Evolutionary conservation across 2,797 vertebrate species (phyloP).

Genomic region (Chiroxiphia lanceolata): DNA sequence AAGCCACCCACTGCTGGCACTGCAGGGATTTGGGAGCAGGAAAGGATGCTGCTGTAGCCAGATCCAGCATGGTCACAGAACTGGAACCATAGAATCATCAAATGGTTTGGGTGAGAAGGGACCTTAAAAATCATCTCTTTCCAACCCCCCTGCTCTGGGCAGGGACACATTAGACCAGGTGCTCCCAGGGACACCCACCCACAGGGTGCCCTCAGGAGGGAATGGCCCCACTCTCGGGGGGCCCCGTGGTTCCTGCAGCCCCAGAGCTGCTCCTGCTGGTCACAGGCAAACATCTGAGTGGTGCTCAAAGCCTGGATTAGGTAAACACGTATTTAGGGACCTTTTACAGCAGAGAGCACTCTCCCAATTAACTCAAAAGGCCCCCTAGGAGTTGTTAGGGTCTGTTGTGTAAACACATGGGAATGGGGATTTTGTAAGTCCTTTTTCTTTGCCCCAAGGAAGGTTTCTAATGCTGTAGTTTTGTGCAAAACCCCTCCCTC

Average conservation of each 20-base stretch:
- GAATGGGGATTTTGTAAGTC: constrained; percentile 10
- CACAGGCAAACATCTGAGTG: background rate
- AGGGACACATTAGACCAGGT: fast-evolving
- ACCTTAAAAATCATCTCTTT: background rate
- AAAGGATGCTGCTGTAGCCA: background rate
- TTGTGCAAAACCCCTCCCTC: background rate
- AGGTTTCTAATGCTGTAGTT: constrained; percentile 37
- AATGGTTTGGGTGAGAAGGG: background rate
- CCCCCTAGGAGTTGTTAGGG: constrained; percentile 60
- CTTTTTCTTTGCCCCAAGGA: constrained; percentile 47
- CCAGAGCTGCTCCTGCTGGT: background rate
- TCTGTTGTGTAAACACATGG: constrained; percentile 63
- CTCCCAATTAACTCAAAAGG: constrained; percentile 63
- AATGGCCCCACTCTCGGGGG: fast-evolving
- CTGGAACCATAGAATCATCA: background rate
- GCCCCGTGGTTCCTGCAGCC: fast-evolving
- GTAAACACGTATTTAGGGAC: constrained; percentile 66
- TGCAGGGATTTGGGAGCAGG: background rate
- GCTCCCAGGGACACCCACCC: background rate
- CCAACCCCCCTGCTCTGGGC: fast-evolving
- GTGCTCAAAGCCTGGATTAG: constrained; percentile 52
- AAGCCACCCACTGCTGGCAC: background rate
- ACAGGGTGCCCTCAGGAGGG: background rate
- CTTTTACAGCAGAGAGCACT: constrained; percentile 68
- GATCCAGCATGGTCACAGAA: fast-evolving